Evolutionary conservation across 1,140 invertebrate species (phyloP).

Genomic region (Rhopalosiphum maidis): DNA sequence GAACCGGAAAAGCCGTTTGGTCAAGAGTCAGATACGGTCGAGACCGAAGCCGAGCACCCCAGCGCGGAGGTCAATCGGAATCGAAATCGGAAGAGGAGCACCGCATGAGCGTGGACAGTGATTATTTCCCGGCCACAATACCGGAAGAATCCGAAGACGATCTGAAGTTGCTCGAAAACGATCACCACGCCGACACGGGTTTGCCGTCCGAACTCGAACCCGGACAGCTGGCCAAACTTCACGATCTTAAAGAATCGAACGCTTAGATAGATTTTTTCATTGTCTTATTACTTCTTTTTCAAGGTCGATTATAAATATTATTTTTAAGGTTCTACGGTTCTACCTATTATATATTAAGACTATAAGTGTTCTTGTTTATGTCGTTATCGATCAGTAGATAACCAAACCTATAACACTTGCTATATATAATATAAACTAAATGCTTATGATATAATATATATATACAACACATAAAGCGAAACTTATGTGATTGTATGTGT

Average conservation of each 20-base stretch:
- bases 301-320: not conserved
- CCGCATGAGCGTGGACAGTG: slow-evolving; percentile 56
- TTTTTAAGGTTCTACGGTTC: not conserved
- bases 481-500: not conserved
- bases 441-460: not conserved
- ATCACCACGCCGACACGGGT: slow-evolving; percentile 59
- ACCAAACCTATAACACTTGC: not conserved
- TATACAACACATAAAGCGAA: not conserved
- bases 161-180: slow-evolving; percentile 30
- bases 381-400: not conserved
- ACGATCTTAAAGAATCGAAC: slow-evolving; percentile 86
- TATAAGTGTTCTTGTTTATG: not conserved
- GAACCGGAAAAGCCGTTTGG: slow-evolving; percentile 53
- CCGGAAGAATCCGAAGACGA: slow-evolving; percentile 44
- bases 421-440: slow-evolving; percentile 8
- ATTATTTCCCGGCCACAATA: slow-evolving; percentile 49
- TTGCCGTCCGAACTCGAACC: slow-evolving; percentile 84
- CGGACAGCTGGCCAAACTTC: slow-evolving; percentile 81
- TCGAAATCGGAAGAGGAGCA: slow-evolving; percentile 57
- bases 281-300: not conserved
- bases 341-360: slow-evolving; percentile 1
- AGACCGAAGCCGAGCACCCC: not conserved
- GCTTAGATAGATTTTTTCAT: slow-evolving; percentile 68
- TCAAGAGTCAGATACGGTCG: not conserved
- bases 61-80: not conserved